Base-by-base conservation (phyloP, 2,113 vertebrate genomes). In the Probosciger aterrimus region DNA sequence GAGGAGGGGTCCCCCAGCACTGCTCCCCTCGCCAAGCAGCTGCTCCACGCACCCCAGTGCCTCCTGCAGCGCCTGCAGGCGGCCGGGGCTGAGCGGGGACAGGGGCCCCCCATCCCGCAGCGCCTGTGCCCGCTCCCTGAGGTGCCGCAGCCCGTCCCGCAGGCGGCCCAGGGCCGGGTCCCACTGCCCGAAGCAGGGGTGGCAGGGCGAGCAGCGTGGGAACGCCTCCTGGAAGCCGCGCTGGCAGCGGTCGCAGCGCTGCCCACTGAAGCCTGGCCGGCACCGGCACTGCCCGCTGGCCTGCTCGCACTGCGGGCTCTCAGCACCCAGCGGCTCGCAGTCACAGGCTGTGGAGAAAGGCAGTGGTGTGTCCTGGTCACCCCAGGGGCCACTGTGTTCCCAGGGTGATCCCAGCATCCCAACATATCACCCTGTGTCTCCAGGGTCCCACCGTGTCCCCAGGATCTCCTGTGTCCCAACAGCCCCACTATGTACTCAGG, bases 181-280 rank as follows among this genome's bases (percentile, higher is more conserved):
- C 99, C 98, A 99, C 71, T 90, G 98, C 85, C 97, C 93, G n/a
- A 99, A 99, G 97, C 99, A 99, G 46, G 98, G 94, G 85, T 99
- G 98, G 95, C 99, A 99, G 55, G 92, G 96, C 0, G 69, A 94
- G 63, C 98, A 99, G 18, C 41, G 92, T 14, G 98, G 98, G 73
- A 99, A 99, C 25, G 57, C 79, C 11, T 98, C 98, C 2, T 97
- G 98, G 98, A 98, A 99, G 50, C 98, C 98, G 2, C 97, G 97
- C 43, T 97, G 98, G 64, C 99, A 99, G 31, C 69, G 86, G 30
- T 98, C 94, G 7, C 99, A 99, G 83, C 7, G 96, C 15, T 44
- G 89, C 6, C 98, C 98, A 1, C 90, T 92, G 1, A 97, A 98
- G 23, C 98, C 98, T 3, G 97, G 95, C 55, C 84, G 97, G 93